Percentiles rank a stretch among this genome's conserved stretches.
phyloP scores from a whole-genome alignment of 1,140 invertebrate species.

The Heliothis virescens region DNA sequence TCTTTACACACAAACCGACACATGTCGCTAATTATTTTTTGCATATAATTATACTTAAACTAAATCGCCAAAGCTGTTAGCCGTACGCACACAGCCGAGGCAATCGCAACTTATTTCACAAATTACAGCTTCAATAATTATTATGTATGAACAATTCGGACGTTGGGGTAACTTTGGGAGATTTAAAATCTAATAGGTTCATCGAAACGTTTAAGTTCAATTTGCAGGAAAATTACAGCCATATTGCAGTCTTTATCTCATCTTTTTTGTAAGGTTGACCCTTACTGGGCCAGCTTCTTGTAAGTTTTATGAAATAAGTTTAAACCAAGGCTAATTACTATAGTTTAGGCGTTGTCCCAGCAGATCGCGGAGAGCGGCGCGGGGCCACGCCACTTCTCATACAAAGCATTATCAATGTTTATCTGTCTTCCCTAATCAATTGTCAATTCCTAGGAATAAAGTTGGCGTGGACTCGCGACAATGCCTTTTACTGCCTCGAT shows the following conservation, averaged over 20 bases:
- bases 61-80: neutral
- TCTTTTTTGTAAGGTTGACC: conserved; percentile 36
- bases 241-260: conserved; percentile 47
- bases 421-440: neutral
- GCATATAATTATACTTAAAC: neutral
- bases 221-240: conserved; percentile 48
- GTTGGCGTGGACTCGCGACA: neutral
- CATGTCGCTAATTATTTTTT: conserved; percentile 3
- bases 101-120: conserved; percentile 31
- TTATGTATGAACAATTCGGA: conserved; percentile 23
- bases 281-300: conserved; percentile 15
- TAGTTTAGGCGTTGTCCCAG: neutral
- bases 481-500: neutral
- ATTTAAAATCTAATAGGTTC: conserved; percentile 42
- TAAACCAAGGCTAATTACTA: neutral
- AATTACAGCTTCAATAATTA: conserved; percentile 35
- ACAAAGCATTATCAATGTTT: neutral
- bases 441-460: neutral
- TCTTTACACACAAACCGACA: neutral
- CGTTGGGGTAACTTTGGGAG: conserved; percentile 36
- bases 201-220: conserved; percentile 42
- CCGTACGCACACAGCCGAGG: neutral
- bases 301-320: conserved; percentile 45
- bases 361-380: neutral
- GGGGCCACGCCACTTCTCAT: neutral